Evolutionary conservation across 2,797 vertebrate species (phyloP).

Genomic region (Pantherophis alleghaniensis): DNA sequence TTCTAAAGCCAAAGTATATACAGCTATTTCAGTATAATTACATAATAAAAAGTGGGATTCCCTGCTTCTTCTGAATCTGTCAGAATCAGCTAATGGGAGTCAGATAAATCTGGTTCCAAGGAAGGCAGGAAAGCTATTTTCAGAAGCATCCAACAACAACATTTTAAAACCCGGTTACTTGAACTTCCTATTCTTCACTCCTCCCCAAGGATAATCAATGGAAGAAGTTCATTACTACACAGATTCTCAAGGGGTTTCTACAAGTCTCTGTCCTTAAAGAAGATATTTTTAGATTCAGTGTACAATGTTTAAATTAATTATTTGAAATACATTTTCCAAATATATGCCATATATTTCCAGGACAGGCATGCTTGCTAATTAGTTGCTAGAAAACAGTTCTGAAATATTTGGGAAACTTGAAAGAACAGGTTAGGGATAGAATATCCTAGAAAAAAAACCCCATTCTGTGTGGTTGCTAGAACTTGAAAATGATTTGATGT

Average conservation of each 20-base stretch:
- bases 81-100: not conserved
- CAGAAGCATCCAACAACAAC: not conserved
- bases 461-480: not conserved
- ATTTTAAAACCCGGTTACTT: not conserved
- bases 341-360: not conserved
- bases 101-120: not conserved
- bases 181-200: not conserved
- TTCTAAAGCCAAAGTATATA: not conserved
- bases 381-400: not conserved
- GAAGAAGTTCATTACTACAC: not conserved
- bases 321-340: not conserved
- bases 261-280: not conserved
- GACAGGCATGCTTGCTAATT: not conserved
- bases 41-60: not conserved
- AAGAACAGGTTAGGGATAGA: not conserved
- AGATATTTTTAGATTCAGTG: not conserved
- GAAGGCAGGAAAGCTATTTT: not conserved
- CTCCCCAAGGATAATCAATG: not conserved
- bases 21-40: not conserved
- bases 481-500: not conserved
- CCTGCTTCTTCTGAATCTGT: not conserved
- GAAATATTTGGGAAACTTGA: not conserved
- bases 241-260: not conserved
- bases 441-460: not conserved
- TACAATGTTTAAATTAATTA: not conserved